These are phyloP conservation scores for Oegoconia quadripuncta DNA, from an alignment of 2,888 invertebrate species.

Conservation along the genomic window DNA sequence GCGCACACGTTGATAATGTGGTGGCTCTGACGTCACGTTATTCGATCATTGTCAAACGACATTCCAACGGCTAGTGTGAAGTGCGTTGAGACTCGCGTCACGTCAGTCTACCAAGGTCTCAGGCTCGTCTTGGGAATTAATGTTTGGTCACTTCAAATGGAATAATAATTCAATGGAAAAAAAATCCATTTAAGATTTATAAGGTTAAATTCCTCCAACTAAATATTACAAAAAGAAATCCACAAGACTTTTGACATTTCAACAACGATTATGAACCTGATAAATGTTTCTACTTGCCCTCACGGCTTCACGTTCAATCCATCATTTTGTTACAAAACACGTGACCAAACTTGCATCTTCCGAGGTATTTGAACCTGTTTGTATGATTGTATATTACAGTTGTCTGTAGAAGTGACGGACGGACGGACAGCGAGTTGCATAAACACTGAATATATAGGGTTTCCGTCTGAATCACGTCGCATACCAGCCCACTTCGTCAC, in stretches of 20 bases:
- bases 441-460: conserved; percentile 73
- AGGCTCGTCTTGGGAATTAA: conserved; percentile 51
- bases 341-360: conserved; percentile 28
- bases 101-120: conserved; percentile 67
- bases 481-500: conserved; percentile 74
- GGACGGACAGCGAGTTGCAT: conserved; percentile 65
- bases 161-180: conserved; percentile 34
- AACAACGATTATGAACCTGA: background rate
- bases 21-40: conserved; percentile 64
- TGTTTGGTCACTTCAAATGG: conserved; percentile 33
- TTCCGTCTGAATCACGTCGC: conserved; percentile 76
- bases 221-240: too few relatives aligned
- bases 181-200: conserved; percentile 23
- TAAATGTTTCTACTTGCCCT: background rate
- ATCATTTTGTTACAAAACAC: conserved; percentile 8
- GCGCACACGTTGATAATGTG: conserved; percentile 49
- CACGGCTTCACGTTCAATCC: background rate
- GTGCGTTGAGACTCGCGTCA: conserved; percentile 63
- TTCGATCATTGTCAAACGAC: conserved; percentile 77
- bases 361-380: conserved; percentile 30
- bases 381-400: conserved; percentile 45
- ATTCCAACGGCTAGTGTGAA: conserved; percentile 70
- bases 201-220: background rate
- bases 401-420: conserved; percentile 58
- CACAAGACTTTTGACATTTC: background rate